These are phyloP conservation scores for Globicephala melas DNA, from an alignment of 2,113 vertebrate genomes.

Conservation along the genomic window DNA sequence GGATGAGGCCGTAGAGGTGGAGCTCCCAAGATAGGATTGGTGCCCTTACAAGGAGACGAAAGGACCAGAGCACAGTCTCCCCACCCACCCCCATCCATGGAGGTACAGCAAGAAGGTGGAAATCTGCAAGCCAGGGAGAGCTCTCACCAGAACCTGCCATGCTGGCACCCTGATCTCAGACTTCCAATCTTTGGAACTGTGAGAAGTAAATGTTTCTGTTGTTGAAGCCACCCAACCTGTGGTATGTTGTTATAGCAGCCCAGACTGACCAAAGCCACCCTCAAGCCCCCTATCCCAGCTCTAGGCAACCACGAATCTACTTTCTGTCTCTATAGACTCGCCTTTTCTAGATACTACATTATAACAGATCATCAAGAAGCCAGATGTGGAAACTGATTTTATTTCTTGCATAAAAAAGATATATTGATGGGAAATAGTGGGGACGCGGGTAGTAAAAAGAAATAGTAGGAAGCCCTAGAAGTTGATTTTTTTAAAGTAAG, in stretches of 20 bases:
- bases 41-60: not conserved
- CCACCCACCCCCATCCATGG: not conserved
- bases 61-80: not conserved
- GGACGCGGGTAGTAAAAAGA: not conserved
- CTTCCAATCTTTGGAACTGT: not conserved
- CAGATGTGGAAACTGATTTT: not conserved
- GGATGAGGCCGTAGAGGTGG: not conserved
- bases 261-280: not conserved
- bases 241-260: not conserved
- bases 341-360: not conserved
- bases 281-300: not conserved
- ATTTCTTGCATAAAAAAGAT: not conserved
- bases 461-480: not conserved
- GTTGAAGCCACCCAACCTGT: not conserved
- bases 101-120: not conserved
- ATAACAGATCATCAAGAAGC: not conserved
- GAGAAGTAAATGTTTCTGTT: not conserved
- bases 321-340: not conserved
- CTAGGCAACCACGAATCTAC: not conserved
- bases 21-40: not conserved
- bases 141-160: not conserved
- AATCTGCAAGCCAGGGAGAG: not conserved
- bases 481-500: not conserved
- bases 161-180: not conserved
- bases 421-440: not conserved